Percentiles rank a stretch among this genome's conserved stretches.
These are phyloP conservation scores for Cavia aperea DNA, from an alignment of 2,113 vertebrate genomes.

Conservation along the genomic window DNA sequence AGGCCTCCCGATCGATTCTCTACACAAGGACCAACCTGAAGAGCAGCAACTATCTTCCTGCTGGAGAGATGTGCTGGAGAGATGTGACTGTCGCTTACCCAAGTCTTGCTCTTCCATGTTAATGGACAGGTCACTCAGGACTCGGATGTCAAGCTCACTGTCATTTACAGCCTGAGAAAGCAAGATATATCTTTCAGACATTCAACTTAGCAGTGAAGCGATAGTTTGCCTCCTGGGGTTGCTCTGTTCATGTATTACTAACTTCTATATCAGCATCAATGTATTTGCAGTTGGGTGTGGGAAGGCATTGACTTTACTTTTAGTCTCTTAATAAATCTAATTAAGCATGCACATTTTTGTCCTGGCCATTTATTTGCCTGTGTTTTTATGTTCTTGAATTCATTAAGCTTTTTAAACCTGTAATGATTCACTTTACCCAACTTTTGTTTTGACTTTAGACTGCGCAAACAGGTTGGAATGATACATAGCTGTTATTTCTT, in stretches of 20 bases:
- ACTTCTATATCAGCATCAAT: not conserved
- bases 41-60: not conserved
- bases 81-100: not conserved
- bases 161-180: not conserved
- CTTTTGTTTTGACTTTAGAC: not conserved
- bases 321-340: slow-evolving; percentile 58
- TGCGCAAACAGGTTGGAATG: not conserved
- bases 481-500: not conserved
- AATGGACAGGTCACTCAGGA: not conserved
- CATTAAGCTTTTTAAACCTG: not conserved
- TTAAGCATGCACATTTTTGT: slow-evolving; percentile 44
- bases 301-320: slow-evolving; percentile 7
- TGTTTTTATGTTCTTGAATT: not conserved
- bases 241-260: not conserved
- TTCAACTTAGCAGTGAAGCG: not conserved
- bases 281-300: not conserved
- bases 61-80: not conserved
- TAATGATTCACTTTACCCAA: not conserved
- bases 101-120: not conserved
- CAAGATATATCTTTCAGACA: not conserved
- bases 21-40: not conserved
- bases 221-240: not conserved
- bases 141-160: not conserved
- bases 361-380: slow-evolving; percentile 37
- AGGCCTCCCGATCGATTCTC: not conserved